Conservation (phyloP, 2,113 vertebrate genomes). For the Dasyurus viverrinus region DNA sequence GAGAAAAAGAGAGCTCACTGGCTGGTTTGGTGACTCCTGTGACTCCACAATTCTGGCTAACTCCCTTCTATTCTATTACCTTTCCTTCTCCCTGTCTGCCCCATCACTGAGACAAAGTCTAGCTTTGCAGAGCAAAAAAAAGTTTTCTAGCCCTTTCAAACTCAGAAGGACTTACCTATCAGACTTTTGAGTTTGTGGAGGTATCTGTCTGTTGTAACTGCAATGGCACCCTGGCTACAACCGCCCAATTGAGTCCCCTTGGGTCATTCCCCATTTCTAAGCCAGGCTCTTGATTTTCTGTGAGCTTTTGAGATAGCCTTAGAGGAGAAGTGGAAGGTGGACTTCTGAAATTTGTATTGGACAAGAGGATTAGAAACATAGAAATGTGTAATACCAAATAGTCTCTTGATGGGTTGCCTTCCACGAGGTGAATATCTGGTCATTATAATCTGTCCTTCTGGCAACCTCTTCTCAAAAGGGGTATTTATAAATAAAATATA, state of each 20-base stretch:
- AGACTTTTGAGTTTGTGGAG: neutral
- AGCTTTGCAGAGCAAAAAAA: neutral
- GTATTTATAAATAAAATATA: neutral
- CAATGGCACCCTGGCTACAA: fast-evolving
- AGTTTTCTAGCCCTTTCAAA: no score
- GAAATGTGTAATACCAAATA: fast-evolving
- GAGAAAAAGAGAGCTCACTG: neutral
- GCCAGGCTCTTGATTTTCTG: no score
- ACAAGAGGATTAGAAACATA: neutral
- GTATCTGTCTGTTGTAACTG: fast-evolving
- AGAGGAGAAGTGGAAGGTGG: neutral
- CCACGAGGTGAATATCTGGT: neutral
- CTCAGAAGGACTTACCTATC: neutral
- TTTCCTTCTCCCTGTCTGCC: neutral
- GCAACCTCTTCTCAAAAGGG: neutral
- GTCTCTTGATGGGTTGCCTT: neutral
- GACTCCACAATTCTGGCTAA: neutral
- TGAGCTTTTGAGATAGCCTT: neutral
- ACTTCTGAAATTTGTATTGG: neutral
- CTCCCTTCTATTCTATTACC: neutral
- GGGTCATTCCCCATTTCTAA: neutral
- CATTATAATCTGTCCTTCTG: neutral
- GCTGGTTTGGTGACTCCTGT: neutral
- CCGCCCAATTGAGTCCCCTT: neutral
- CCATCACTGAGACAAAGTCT: neutral